phyloP scores from a whole-genome alignment of 2,113 vertebrate genomes.

The rat (Rattus norvegicus) region DNA sequence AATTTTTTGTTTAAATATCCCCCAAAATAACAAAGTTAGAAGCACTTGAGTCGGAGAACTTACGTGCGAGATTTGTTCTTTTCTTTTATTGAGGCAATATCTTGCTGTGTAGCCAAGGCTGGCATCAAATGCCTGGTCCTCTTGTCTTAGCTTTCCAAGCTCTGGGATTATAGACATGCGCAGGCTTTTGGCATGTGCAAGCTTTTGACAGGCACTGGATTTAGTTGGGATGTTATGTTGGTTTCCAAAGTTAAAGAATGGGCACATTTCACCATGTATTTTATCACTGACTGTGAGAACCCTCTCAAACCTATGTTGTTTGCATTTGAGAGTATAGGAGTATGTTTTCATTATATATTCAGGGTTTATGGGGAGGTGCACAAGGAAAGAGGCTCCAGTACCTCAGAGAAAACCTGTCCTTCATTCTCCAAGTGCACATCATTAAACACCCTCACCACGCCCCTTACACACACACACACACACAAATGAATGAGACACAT shows the following conservation, averaged over 20 bases:
- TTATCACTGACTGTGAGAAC: background rate
- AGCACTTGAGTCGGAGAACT: background rate
- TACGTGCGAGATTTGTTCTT: background rate
- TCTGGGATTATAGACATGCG: background rate
- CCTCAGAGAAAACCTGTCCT: constrained; percentile 26
- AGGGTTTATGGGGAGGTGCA: constrained; percentile 2
- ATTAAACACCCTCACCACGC: background rate
- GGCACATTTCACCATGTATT: background rate
- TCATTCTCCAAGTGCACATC: background rate
- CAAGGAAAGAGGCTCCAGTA: background rate
- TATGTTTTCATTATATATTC: constrained; percentile 55
- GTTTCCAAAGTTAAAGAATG: constrained; percentile 49
- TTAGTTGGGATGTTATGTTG: background rate
- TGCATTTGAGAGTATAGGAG: background rate
- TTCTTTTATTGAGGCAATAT: background rate
- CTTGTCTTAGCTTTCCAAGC: background rate
- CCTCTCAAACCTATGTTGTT: background rate
- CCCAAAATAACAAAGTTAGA: background rate
- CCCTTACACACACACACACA: background rate
- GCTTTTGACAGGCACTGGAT: background rate
- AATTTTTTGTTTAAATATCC: background rate
- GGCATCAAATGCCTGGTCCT: background rate
- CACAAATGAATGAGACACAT: background rate
- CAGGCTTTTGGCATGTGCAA: background rate
- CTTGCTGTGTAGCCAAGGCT: background rate